Conservation (phyloP, 2,888 invertebrate genomes). For the Temnothorax unifasciatus region DNA sequence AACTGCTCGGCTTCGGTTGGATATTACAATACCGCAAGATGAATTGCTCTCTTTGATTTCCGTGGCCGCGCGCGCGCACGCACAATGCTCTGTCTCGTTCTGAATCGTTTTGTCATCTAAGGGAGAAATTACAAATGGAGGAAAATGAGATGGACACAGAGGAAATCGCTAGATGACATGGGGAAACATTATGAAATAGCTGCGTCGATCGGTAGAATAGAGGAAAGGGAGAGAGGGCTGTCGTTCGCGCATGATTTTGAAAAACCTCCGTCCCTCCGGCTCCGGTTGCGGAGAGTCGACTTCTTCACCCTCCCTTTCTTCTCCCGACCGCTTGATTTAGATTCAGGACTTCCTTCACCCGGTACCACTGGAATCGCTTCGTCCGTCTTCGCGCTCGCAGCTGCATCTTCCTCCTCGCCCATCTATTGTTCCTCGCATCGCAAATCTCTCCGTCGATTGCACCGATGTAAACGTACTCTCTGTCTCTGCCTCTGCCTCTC, state of each 20-base stretch:
- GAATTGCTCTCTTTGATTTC: slow-evolving; percentile 50
- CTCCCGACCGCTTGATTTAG: slow-evolving; percentile 44
- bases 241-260: slow-evolving; percentile 9
- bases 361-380: neutral
- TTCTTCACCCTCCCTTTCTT: neutral
- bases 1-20: neutral
- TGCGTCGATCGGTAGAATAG: neutral
- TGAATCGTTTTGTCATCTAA: slow-evolving; percentile 64
- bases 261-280: neutral
- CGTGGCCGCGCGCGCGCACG: slow-evolving; percentile 75
- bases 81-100: slow-evolving; percentile 82
- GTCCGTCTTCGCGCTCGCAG: neutral
- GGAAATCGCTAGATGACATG: slow-evolving; percentile 35
- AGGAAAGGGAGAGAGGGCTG: neutral
- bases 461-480: slow-evolving; percentile 33
- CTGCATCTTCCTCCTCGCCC: slow-evolving; percentile 33
- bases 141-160: slow-evolving; percentile 56
- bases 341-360: slow-evolving; percentile 55
- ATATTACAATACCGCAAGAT: slow-evolving; percentile 33
- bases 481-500: slow-evolving; percentile 2
- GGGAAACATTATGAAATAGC: slow-evolving; percentile 8
- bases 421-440: slow-evolving; percentile 26
- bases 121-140: slow-evolving; percentile 60
- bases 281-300: neutral
- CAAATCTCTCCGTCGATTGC: slow-evolving; percentile 35